Percentiles rank a stretch among this genome's conserved stretches.
These are phyloP conservation scores for Myotis vivesi DNA, from an alignment of 2,797 vertebrate genomes.

Conservation along the genomic window DNA sequence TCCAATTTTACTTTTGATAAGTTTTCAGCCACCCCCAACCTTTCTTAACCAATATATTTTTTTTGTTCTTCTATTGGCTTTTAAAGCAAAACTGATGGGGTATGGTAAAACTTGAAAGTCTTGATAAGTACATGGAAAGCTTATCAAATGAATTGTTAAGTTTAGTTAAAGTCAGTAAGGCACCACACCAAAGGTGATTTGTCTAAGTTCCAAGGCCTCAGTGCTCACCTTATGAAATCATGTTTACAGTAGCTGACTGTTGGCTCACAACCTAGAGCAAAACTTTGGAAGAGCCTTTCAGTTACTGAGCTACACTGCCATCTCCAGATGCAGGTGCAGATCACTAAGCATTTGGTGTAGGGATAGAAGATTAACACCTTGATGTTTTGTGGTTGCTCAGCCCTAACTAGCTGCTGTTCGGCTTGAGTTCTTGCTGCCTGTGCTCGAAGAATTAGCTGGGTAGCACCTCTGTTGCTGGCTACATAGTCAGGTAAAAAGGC, in stretches of 20 bases:
- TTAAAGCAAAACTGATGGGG: conserved; percentile 71
- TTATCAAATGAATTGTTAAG: conserved; percentile 41
- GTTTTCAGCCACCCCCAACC: conserved; percentile 75
- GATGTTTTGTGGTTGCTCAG: neutral
- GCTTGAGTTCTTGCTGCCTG: neutral
- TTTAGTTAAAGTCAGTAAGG: conserved; percentile 51
- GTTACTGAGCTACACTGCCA: neutral
- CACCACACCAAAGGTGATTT: neutral
- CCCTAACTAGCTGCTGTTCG: neutral
- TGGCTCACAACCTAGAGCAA: conserved; percentile 18
- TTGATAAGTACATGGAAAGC: conserved; percentile 38
- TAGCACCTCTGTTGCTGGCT: neutral
- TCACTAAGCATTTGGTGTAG: neutral
- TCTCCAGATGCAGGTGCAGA: neutral
- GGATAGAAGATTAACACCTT: neutral
- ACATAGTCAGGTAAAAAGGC: neutral
- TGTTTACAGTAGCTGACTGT: neutral
- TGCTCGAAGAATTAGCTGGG: neutral
- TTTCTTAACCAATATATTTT: conserved; percentile 74
- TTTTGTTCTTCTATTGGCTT: conserved; percentile 77
- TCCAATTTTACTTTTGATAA: conserved; percentile 89
- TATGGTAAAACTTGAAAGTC: conserved; percentile 64
- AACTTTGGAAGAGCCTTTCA: neutral
- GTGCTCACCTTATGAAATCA: neutral
- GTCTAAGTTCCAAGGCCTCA: neutral